These are phyloP conservation scores for Enoplosus armatus DNA, from an alignment of 2,797 vertebrate genomes.

Conservation along the genomic window DNA sequence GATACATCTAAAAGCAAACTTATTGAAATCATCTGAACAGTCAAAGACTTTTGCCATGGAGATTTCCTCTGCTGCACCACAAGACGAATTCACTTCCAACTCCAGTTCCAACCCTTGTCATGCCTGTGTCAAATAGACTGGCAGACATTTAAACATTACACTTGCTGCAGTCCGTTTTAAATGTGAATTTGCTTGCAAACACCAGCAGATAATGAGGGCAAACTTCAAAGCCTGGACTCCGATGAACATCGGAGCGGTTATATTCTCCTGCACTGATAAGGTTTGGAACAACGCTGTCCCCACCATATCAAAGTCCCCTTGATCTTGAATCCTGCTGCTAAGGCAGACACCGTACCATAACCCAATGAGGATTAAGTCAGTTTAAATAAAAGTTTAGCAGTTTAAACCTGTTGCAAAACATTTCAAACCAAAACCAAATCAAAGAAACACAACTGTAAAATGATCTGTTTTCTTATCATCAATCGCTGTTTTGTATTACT, in stretches of 20 bases:
- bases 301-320: constrained; percentile 32
- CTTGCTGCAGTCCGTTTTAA: constrained; percentile 1
- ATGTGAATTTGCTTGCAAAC: constrained; percentile 32
- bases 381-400: background rate
- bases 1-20: constrained; percentile 20
- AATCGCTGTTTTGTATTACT: too few relatives aligned
- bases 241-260: constrained; percentile 3
- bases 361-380: background rate
- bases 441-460: background rate
- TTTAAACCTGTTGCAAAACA: background rate
- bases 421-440: background rate
- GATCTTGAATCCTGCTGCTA: constrained; percentile 26
- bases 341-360: constrained; percentile 14
- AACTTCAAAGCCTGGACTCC: constrained; percentile 39
- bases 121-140: constrained; percentile 22
- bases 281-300: constrained; percentile 23
- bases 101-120: constrained; percentile 12
- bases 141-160: constrained; percentile 21
- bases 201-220: constrained; percentile 39
- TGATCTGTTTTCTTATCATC: too few relatives aligned
- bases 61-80: constrained; percentile 9
- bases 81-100: background rate
- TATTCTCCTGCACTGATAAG: constrained; percentile 11
- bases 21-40: constrained; percentile 23
- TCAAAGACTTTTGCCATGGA: background rate